Percentiles rank a stretch among this genome's conserved stretches.
phyloP scores from a whole-genome alignment of 2,888 invertebrate genomes.

The Mesoligia furuncula region DNA sequence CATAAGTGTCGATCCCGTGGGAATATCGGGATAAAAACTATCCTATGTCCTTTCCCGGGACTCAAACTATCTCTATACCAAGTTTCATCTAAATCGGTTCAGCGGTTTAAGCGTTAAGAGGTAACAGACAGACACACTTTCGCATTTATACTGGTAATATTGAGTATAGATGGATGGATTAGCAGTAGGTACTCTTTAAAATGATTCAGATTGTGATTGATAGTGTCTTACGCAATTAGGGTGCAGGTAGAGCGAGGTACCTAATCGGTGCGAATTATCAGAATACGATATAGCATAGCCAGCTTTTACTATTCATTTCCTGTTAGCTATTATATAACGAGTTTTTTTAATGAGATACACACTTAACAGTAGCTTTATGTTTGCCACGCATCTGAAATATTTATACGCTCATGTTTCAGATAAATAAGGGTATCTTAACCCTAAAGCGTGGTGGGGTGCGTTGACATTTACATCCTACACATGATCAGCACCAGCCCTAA shows the following conservation, averaged over 20 bases:
- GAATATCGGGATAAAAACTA: too few species aligned
- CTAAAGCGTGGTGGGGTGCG: background rate
- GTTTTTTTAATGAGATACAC: constrained; percentile 1
- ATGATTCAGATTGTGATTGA: background rate
- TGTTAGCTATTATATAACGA: constrained; percentile 7
- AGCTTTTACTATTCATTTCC: constrained; percentile 30
- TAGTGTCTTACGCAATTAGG: background rate
- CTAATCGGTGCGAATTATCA: constrained; percentile 5
- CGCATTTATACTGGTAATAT: too few species aligned
- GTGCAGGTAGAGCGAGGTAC: background rate
- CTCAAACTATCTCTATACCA: too few species aligned
- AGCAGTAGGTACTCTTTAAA: background rate
- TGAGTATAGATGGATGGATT: too few species aligned
- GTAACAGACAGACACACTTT: too few species aligned
- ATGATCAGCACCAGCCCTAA: background rate
- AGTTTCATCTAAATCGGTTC: too few species aligned
- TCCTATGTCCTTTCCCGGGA: too few species aligned
- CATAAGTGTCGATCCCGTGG: too few species aligned
- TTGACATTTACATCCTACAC: background rate
- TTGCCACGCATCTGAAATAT: background rate
- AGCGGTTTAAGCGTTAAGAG: too few species aligned
- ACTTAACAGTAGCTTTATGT: background rate
- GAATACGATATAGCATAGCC: constrained; percentile 11
- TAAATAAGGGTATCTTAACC: constrained; percentile 4
- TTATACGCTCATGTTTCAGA: background rate